phyloP scores from a whole-genome alignment of 2,797 vertebrate species.

The Cyprinella venusta region DNA sequence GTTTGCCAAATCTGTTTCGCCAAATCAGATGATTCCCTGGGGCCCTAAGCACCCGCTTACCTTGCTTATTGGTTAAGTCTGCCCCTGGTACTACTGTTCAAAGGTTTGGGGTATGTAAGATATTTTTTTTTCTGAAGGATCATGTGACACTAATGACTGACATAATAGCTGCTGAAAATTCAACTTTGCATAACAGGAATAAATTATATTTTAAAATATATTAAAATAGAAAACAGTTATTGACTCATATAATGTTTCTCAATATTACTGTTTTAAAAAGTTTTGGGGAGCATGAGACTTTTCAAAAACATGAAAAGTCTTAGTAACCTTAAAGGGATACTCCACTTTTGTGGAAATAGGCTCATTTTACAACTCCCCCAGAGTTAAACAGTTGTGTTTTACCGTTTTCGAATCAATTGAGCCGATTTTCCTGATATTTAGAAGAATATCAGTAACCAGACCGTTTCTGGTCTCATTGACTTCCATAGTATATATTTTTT shows the following conservation, averaged over 20 bases:
- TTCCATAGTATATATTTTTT: too few species aligned
- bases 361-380: too few species aligned
- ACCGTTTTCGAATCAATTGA: too few species aligned
- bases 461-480: too few species aligned
- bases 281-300: too few species aligned
- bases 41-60: background rate
- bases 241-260: background rate
- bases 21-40: background rate
- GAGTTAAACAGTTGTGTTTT: too few species aligned
- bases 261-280: background rate
- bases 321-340: too few species aligned
- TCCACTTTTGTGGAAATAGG: too few species aligned
- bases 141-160: background rate
- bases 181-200: background rate
- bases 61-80: background rate
- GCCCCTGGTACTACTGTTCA: background rate
- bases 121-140: background rate
- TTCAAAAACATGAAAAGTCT: background rate
- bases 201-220: background rate
- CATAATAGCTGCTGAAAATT: conserved; percentile 2
- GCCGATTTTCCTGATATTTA: too few species aligned
- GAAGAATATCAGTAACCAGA: too few species aligned
- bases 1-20: background rate
- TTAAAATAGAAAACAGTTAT: background rate
- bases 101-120: background rate